A percentile compares a stretch with the other conserved stretches of the same genome.
Conservation (phyloP, 2,113 vertebrate genomes). For the Xenopus borealis region DNA sequence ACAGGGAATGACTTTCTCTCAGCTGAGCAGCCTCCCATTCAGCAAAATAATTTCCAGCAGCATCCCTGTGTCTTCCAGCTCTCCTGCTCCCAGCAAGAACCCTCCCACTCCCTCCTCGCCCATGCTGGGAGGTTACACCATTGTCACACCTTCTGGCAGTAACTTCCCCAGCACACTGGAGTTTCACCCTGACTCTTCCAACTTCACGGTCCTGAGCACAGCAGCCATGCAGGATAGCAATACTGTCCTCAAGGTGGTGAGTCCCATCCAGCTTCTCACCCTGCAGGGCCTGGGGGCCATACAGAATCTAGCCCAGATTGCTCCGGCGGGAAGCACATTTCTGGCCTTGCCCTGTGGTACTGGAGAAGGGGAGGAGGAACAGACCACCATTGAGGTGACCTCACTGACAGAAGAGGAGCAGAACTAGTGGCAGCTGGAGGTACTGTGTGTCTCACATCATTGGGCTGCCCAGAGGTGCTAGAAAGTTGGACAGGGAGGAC, state of each 20-base stretch:
- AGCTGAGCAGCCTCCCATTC: conserved; percentile 74
- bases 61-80: not conserved
- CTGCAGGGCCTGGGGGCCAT: conserved; percentile 74
- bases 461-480: not conserved
- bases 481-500: not conserved
- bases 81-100: conserved; percentile 46
- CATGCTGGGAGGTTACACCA: conserved; percentile 79
- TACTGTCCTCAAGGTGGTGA: conserved; percentile 85
- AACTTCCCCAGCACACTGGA: conserved; percentile 68
- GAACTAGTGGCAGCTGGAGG: conserved; percentile 60
- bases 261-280: conserved; percentile 88
- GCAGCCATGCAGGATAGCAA: conserved; percentile 77
- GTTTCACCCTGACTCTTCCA: conserved; percentile 78
- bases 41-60: conserved; percentile 79
- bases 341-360: conserved; percentile 53
- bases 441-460: not conserved
- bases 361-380: conserved; percentile 56
- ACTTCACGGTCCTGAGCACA: conserved; percentile 81
- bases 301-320: conserved; percentile 75
- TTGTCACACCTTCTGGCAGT: conserved; percentile 77
- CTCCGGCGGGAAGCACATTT: conserved; percentile 58
- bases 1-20: conserved; percentile 65
- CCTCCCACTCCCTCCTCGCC: conserved; percentile 63
- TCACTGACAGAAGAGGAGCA: conserved; percentile 63
- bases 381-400: conserved; percentile 65